Percentiles rank a stretch among this genome's conserved stretches.
Evolutionary conservation across 1,140 invertebrate species (phyloP).

Genomic region (Metaphire vulgaris): DNA sequence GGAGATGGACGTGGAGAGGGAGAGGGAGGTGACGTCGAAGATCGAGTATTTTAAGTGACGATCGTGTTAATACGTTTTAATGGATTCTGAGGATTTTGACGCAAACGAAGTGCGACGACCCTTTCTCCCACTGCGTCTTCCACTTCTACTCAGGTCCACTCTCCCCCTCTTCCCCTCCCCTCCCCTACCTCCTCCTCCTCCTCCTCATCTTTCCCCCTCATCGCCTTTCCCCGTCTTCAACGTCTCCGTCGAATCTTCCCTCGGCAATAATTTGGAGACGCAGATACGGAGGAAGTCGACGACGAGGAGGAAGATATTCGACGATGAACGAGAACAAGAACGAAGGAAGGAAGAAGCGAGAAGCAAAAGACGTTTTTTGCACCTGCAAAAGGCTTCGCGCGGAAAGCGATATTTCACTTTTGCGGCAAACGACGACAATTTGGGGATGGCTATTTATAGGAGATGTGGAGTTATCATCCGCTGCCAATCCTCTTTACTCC

Average conservation of each 20-base stretch:
- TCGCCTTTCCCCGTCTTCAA: not conserved
- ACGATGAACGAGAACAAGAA: not conserved
- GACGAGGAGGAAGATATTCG: not conserved
- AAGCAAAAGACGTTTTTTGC: not conserved
- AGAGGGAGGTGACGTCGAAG: not conserved
- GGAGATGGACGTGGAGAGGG: not conserved
- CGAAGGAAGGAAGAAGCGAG: not conserved
- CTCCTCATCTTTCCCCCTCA: not conserved
- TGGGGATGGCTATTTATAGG: no score
- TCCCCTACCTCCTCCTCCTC: not conserved
- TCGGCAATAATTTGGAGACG: not conserved
- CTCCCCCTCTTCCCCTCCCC: not conserved
- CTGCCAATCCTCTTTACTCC: no score
- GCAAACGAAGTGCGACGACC: not conserved
- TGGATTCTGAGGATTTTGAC: not conserved
- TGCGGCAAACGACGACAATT: no score
- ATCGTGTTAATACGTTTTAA: not conserved
- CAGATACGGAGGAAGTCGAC: not conserved
- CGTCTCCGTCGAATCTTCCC: not conserved
- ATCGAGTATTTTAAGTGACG: not conserved
- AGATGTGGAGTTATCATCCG: no score
- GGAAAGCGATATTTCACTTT: no score
- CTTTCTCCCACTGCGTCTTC: not conserved
- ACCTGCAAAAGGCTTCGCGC: not conserved
- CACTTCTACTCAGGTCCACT: not conserved